phyloP scores from a whole-genome alignment of 1,140 invertebrate genomes.

The Contarinia nasturtii region DNA sequence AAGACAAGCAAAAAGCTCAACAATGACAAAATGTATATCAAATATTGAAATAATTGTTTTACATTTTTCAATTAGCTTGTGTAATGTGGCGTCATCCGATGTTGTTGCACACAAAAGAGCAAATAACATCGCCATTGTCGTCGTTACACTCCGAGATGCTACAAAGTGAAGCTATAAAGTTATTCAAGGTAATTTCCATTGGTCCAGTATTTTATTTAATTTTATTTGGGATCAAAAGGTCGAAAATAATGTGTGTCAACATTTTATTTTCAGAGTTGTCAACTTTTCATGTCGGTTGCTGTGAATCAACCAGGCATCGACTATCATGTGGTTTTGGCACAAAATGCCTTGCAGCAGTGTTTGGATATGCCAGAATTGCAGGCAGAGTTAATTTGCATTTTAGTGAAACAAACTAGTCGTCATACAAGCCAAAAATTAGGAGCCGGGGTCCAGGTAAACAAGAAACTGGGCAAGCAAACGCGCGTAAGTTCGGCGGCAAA shows the following conservation, averaged over 20 bases:
- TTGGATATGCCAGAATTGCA: conserved; percentile 75
- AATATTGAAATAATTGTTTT: neutral
- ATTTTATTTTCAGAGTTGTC: conserved; percentile 50
- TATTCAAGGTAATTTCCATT: conserved; percentile 68
- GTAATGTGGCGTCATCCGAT: conserved; percentile 86
- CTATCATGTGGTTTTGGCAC: conserved; percentile 85
- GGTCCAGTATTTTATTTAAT: too few species aligned
- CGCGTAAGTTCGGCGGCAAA: conserved; percentile 16
- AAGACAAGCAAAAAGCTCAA: neutral
- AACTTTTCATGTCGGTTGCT: conserved; percentile 83
- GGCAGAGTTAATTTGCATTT: conserved; percentile 74
- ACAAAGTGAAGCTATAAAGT: conserved; percentile 78
- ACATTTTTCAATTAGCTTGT: conserved; percentile 36
- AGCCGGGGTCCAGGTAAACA: conserved; percentile 72
- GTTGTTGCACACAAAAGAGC: conserved; percentile 77
- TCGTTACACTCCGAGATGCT: conserved; percentile 68
- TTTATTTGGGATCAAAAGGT: conserved; percentile 1
- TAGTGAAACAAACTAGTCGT: conserved; percentile 82
- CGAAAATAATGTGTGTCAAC: neutral
- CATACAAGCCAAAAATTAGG: conserved; percentile 61
- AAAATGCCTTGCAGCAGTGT: conserved; percentile 83
- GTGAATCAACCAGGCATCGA: conserved; percentile 89
- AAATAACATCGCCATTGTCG: conserved; percentile 64
- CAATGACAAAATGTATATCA: too few species aligned
- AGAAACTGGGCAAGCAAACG: conserved; percentile 27